Base-by-base conservation (phyloP, 2,113 vertebrate species). In the Mionectes macconnelli region DNA sequence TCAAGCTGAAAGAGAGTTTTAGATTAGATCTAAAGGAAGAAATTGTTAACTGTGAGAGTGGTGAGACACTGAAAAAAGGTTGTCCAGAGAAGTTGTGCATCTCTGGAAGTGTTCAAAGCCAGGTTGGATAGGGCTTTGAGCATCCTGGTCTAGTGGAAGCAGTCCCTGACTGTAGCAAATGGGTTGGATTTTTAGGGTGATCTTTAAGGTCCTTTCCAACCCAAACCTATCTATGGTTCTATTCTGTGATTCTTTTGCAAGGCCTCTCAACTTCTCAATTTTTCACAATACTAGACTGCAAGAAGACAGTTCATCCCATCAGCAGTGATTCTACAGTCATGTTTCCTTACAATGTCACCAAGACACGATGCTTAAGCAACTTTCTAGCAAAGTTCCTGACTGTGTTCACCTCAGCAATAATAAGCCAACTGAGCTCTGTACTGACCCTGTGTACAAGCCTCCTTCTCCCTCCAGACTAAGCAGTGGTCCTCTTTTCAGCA, bases 181-280 rank as follows among this genome's bases (percentile, higher is more conserved):
- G 27, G 14, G 12, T 24, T 52, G 52, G 15, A 67, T 39, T 14
- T 14, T 52, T 52, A 28, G 66, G 8, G 19, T 39, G 23, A 37
- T 67, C 12, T 74, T 81, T 37, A 44, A 66, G 5, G 14, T 57
- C 19, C 44, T 89, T 37, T 15, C 44, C 18, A 73, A 28, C 23
- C 19, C 68, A 73, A 37, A 33, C 3, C 22, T 39, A 44, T 59
- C 60, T 52, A 4, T 52, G 37, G 33, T 30, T 52, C 42, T 66
- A 13, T 23, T 66, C 59, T 24, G 3, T 33, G 12, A 24, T 81
- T 52, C 33, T 52, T 81, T 77, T 76, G 28, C 40, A 37, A 68
- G 24, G 7, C 10, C 5, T 87, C n/a, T 94, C 0, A 0, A 19
- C 60, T 80, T 66, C 35, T 44, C 12, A 47, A 4, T 56, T 64